Base-by-base conservation (phyloP, 1,140 invertebrate genomes). In the Eueides isabella region DNA sequence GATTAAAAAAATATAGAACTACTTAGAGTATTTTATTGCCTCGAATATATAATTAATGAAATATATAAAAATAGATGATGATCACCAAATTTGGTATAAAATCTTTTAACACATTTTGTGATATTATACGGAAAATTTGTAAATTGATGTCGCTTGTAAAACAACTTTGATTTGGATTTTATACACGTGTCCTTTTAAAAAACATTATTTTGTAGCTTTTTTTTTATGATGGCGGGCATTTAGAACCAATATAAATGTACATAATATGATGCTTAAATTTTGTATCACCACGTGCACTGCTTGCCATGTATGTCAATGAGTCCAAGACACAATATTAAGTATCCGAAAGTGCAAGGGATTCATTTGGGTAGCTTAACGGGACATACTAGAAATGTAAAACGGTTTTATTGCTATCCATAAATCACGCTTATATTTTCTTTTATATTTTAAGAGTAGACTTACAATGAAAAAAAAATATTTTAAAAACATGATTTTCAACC, bases 251-350 rank as follows among this genome's bases (percentile, higher is more conserved):
- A 35, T 61, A 61, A 64, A 41, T 71, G 62, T 64, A 33, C 65
- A 71, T 75, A 67, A 44, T 71, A 67, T 62, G 41, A 30, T 61
- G 11, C 23, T 61, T 44, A 70, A 62, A 26, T 55, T 19, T 55
- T 61, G 70, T 70, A 69, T 30, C 55, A 69, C 16, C 48, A 61
- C 69, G 64, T 70, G 68, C 61, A 41, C 41, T 26, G 48, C 38
- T 71, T 23, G 16, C 65, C 12, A 71, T 67, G 70, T 70, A 67
- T 44, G 68, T 75, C 64, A 71, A 75, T 75, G 65, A 67, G 35
- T 16, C 23, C 66, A 44, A n/a, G 31, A 48, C 71, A 67, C 48
- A 48, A 67, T 48, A 67, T 62, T 29, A 9, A 67, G 61, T 23
- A 33, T 16, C 29, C 41, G 19, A 67, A 31, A 29, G 44, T 29